Conservation (phyloP, 2,113 vertebrate species). For the Rhagologus leucostigma region DNA sequence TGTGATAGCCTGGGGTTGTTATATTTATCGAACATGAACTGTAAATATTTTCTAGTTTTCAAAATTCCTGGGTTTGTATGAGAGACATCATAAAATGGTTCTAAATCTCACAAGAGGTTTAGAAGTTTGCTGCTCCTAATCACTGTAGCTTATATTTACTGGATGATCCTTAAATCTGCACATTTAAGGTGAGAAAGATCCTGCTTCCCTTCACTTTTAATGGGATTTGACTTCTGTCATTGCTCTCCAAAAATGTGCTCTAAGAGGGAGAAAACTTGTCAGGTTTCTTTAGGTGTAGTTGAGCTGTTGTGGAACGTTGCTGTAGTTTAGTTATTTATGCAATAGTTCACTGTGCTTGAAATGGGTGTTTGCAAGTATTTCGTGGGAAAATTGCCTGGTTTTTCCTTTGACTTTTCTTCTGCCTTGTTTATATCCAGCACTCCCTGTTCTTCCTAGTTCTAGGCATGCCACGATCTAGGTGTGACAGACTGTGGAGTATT, state of each 20-base stretch:
- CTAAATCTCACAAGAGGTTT: not conserved
- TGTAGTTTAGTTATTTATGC: not conserved
- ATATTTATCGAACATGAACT: not conserved
- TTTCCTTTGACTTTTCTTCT: not conserved
- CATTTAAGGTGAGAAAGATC: not conserved
- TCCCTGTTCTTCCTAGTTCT: not conserved
- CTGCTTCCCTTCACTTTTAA: not conserved
- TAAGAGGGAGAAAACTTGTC: not conserved
- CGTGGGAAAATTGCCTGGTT: not conserved
- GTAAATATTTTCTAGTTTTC: not conserved
- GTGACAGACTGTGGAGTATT: not conserved
- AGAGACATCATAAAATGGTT: not conserved
- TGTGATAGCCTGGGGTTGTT: not conserved
- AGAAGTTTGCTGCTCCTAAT: not conserved
- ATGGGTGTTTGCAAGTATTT: not conserved
- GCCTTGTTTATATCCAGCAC: not conserved
- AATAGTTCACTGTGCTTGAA: rapidly evolving
- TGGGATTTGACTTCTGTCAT: not conserved
- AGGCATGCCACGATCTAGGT: not conserved
- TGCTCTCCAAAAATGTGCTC: not conserved
- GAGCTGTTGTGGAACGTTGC: not conserved
- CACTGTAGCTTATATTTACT: not conserved
- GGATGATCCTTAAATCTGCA: not conserved
- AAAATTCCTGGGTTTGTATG: not conserved
- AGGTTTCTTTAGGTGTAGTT: not conserved